These are phyloP conservation scores for Puffinus mauretanicus DNA, from an alignment of 2,113 vertebrate species.

Conservation along the genomic window DNA sequence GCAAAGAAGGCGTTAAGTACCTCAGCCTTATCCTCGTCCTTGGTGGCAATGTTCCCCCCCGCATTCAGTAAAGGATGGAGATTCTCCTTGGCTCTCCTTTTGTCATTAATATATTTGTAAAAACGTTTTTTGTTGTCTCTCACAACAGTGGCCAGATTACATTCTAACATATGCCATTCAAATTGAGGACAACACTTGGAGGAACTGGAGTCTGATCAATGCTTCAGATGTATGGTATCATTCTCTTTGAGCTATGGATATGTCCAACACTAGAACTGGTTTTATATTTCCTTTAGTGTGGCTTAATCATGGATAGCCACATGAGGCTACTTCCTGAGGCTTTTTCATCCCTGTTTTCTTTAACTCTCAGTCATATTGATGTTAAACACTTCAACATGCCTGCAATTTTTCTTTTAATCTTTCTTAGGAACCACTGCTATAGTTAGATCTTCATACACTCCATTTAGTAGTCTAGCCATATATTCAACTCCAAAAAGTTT, in stretches of 20 bases:
- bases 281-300: background rate
- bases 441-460: background rate
- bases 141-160: too few species aligned
- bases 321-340: background rate
- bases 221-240: background rate
- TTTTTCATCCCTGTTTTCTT: background rate
- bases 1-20: too few species aligned
- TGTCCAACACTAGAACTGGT: background rate
- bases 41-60: too few species aligned
- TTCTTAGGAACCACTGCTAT: background rate
- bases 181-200: background rate
- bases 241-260: background rate
- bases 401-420: background rate
- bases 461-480: background rate
- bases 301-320: background rate
- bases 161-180: rapidly evolving
- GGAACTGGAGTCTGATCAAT: background rate
- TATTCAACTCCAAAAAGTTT: background rate
- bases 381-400: background rate
- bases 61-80: too few species aligned
- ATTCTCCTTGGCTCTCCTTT: too few species aligned
- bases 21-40: too few species aligned
- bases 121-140: too few species aligned
- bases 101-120: too few species aligned
- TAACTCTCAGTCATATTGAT: background rate